Percentiles rank a stretch among this genome's conserved stretches.
Evolutionary conservation across 2,797 vertebrate genomes (phyloP).

Genomic region (Sylvia borin): DNA sequence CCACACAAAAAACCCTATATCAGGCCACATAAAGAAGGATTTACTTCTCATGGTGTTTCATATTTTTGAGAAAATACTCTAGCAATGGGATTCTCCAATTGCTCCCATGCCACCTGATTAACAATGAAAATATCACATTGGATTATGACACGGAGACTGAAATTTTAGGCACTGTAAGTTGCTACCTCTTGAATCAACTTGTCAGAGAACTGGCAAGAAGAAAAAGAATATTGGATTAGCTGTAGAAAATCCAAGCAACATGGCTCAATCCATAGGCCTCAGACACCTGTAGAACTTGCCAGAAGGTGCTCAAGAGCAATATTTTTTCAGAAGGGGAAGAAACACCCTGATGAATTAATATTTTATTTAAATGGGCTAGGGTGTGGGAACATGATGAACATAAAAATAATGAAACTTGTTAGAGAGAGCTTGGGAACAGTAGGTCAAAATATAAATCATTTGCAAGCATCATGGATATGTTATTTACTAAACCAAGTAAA

Average conservation of each 20-base stretch:
- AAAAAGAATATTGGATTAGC: background rate
- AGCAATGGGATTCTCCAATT: background rate
- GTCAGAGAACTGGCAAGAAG: background rate
- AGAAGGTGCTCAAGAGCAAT: background rate
- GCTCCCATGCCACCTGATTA: background rate
- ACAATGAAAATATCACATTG: background rate
- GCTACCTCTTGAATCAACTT: background rate
- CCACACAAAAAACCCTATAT: background rate
- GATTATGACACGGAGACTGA: background rate
- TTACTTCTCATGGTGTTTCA: background rate
- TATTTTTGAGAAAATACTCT: background rate
- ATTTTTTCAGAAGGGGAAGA: background rate
- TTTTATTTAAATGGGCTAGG: background rate
- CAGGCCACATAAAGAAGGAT: background rate
- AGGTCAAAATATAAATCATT: background rate
- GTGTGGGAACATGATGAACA: background rate
- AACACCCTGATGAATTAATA: background rate
- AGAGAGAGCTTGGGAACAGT: background rate
- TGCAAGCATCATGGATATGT: background rate
- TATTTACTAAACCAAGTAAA: background rate
- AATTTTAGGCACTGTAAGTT: background rate
- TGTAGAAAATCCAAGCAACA: background rate
- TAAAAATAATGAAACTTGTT: background rate
- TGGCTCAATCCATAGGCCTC: background rate
- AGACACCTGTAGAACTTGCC: rapidly evolving